Evolutionary conservation across 2,888 invertebrate species (phyloP), one percentile per base, ranked within the genome.

Genomic region (Netelia melanura): DNA sequence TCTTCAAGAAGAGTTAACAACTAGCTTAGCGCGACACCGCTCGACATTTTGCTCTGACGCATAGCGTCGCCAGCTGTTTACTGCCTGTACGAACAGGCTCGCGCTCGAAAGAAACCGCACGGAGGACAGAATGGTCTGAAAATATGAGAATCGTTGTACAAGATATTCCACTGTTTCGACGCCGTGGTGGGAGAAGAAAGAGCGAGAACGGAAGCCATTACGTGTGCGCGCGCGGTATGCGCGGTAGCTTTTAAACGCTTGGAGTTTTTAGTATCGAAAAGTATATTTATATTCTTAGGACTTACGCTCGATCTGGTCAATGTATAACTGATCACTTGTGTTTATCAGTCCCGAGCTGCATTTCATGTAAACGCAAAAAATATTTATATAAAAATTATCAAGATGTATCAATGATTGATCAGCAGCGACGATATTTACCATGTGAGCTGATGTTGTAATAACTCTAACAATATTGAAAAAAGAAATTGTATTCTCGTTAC

Each of bases 11-110:
- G 48, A 68, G 48, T 23, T 81, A 64, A 74, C 71, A 82, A 79
- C 85, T 85, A 82, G 79, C 77, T 84, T 52, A 70, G 68, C 87
- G 70, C 89, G 77, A 65, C 86, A 86, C 88, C 89, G 87, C 89
- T 89, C 88, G 87, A 89, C 90, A 91, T 91, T 87, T 90, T 85
- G 81, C 87, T 90, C 91, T 89, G 90, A 91, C 91, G 91, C 91
- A 89, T 87, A 88, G 91, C 91, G 90, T 90, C 89, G 91, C 92
- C 92, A 92, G 92, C 92, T 92, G 92, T 92, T 92, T 90, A 92
- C 91, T 91, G 91, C 85, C 81, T 78, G 79, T 78, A 67, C 62
- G 44, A 77, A 58, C 61, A 77, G 56, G 21, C 81, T 74, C 89
- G 82, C 84, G 88, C 81, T 88, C 88, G 71, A 62, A 64, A 70